Evolutionary conservation across 2,113 vertebrate genomes (phyloP).

Genomic region (Trematocara stigmaticum): DNA sequence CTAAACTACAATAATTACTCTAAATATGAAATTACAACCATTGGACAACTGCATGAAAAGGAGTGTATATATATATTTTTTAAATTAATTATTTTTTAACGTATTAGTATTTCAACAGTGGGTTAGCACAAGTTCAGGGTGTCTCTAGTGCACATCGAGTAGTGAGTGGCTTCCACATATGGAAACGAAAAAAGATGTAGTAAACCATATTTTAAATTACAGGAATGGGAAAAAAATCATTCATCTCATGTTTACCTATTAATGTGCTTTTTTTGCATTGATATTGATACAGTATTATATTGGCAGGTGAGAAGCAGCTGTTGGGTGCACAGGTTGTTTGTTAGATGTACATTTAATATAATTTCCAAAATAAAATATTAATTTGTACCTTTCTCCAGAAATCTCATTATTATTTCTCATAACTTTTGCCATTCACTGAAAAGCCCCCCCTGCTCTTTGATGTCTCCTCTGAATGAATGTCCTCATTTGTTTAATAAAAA

Average conservation of each 20-base stretch:
- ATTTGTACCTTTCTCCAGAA: neutral
- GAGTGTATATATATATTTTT: neutral
- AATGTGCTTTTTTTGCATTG: constrained; percentile 16
- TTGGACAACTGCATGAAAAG: constrained; percentile 39
- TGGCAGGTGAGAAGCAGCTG: constrained; percentile 13
- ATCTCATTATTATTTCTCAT: neutral
- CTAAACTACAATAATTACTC: constrained; percentile 65
- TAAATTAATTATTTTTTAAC: neutral
- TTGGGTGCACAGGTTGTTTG: neutral
- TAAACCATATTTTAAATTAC: neutral
- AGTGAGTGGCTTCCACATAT: neutral
- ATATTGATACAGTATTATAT: neutral
- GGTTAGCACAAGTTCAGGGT: constrained; percentile 1
- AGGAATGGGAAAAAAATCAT: neutral
- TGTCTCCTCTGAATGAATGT: neutral
- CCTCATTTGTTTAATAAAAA: constrained; percentile 7
- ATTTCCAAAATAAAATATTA: neutral
- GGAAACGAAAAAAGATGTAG: neutral
- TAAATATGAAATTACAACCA: constrained; percentile 58
- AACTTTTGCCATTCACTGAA: neutral
- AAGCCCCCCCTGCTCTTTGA: neutral
- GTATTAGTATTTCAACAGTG: neutral
- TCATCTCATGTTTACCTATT: neutral
- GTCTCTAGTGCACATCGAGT: constrained; percentile 11
- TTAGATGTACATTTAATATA: neutral